Percentiles rank a stretch among this genome's conserved stretches.
Evolutionary conservation across 2,888 invertebrate genomes (phyloP).

Genomic region (Helleia helle): DNA sequence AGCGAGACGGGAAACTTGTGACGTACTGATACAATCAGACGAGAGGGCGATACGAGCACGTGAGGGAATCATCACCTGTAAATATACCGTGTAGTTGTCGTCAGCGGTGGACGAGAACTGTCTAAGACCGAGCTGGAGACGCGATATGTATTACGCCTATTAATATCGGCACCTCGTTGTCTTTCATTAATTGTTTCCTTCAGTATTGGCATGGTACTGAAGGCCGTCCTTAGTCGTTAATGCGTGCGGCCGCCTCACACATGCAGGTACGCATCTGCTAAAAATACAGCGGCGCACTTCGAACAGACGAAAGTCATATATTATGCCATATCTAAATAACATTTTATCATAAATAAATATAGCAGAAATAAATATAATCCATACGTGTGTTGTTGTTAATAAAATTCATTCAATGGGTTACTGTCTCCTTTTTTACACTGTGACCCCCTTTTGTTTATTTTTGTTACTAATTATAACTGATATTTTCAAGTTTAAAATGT

Average conservation of each 20-base stretch:
- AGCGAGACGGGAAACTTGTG: conserved; percentile 34
- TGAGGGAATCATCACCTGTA: conserved; percentile 52
- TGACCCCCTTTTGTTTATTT: conserved; percentile 1
- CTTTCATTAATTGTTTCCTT: conserved; percentile 48
- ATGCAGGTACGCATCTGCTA: conserved; percentile 38
- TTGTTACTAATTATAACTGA: conserved; percentile 45
- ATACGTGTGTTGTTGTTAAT: background rate
- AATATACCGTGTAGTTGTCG: conserved; percentile 37
- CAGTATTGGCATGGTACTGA: conserved; percentile 43
- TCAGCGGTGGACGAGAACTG: conserved; percentile 21
- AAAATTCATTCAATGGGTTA: background rate
- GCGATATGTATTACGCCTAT: conserved; percentile 38
- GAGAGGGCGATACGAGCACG: conserved; percentile 37
- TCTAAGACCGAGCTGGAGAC: conserved; percentile 26
- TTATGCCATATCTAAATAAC: background rate
- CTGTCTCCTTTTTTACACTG: background rate
- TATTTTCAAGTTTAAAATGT: conserved; percentile 65
- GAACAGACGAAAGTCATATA: conserved; percentile 19
- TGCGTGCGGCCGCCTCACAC: conserved; percentile 30
- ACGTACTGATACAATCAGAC: conserved; percentile 39
- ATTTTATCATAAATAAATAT: background rate
- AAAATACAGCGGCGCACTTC: conserved; percentile 22
- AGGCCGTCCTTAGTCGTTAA: conserved; percentile 29
- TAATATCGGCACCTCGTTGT: conserved; percentile 42
- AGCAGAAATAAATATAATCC: conserved; percentile 1